Base-by-base conservation (phyloP, 2,888 invertebrate genomes). In the Eupithecia pulchellata region DNA sequence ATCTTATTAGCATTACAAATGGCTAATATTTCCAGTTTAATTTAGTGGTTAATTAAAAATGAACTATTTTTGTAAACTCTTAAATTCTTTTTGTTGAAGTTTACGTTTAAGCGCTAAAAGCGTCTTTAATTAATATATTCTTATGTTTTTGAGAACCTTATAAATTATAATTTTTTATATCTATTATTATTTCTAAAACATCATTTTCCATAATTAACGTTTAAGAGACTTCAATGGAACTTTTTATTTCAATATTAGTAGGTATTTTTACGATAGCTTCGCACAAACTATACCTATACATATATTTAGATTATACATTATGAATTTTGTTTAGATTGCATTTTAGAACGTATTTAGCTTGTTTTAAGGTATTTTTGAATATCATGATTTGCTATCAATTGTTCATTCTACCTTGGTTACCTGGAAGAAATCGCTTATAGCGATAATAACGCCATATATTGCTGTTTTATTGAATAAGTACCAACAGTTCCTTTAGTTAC, bases 1-100 rank as follows among this genome's bases (percentile, higher is more conserved):
- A 47, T 47, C 20, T 20, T 8, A 30, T 30, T 30, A n/a, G 8
- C 20, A 47, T 14, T 57, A 27, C 0, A 14, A 14, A 20, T 29
- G 57, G 52, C 27, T 67, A 69, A 76, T 77, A 78, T 78, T 82
- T 77, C 77, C 77, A 75, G 66, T 72, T 65, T 66, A 52, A 66
- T 57, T 75, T 75, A 75, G 55, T 58, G 20, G 60, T 3, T 70
- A 69, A 61, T 65, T 55, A 66, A 52, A 68, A 79, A 66, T 65
- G 8, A 11, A 39, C 27, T 64, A 63, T 71, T 64, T 47, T 73
- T 71, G 55, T 73, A 34, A 47, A 68, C 34, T 39, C 58, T 47
- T 36, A 39, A 67, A 39, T 69, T 64, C 58, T 52, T 36, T 39
- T 14, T 57, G 27, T 20, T 64, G 32, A 42, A 34, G 8, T 47